Evolutionary conservation across 2,888 invertebrate genomes (phyloP).

Genomic region (Nipponacmea schrenckii): DNA sequence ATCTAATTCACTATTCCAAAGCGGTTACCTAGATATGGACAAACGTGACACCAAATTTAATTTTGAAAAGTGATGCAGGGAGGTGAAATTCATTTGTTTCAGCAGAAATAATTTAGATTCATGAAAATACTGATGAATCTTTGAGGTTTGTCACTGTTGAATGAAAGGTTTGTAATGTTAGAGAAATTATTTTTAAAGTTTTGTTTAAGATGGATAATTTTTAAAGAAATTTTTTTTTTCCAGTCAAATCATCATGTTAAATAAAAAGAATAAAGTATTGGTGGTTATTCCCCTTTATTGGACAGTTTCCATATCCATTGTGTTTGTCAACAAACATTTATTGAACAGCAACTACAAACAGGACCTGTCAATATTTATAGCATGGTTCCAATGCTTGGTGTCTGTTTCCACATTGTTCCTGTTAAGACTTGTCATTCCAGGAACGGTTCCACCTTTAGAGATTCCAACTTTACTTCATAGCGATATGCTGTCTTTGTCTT

Average conservation of each 20-base stretch:
- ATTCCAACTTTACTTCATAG: slow-evolving; percentile 36
- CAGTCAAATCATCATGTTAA: background rate
- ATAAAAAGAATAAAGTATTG: slow-evolving; percentile 28
- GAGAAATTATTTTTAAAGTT: too few relatives aligned
- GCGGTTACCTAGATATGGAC: too few relatives aligned
- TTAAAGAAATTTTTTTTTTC: too few relatives aligned
- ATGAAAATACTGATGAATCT: too few relatives aligned
- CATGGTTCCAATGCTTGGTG: slow-evolving; percentile 63
- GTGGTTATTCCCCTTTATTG: slow-evolving; percentile 69
- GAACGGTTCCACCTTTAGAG: slow-evolving; percentile 39
- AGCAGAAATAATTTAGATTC: too few relatives aligned
- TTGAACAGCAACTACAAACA: slow-evolving; percentile 43
- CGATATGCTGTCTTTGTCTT: slow-evolving; percentile 55
- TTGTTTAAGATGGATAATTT: too few relatives aligned
- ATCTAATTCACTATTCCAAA: too few relatives aligned
- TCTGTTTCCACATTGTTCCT: slow-evolving; percentile 49
- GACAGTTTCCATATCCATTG: slow-evolving; percentile 91
- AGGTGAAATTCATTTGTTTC: too few relatives aligned
- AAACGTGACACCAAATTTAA: too few relatives aligned
- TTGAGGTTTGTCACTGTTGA: too few relatives aligned
- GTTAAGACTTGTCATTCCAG: slow-evolving; percentile 12
- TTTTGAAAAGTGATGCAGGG: too few relatives aligned
- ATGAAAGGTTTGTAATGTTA: too few relatives aligned
- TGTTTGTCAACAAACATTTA: slow-evolving; percentile 92
- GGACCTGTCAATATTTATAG: slow-evolving; percentile 64